Percentiles rank a stretch among this genome's conserved stretches.
Evolutionary conservation across 2,797 vertebrate species (phyloP).

Genomic region (Rhinella marina): DNA sequence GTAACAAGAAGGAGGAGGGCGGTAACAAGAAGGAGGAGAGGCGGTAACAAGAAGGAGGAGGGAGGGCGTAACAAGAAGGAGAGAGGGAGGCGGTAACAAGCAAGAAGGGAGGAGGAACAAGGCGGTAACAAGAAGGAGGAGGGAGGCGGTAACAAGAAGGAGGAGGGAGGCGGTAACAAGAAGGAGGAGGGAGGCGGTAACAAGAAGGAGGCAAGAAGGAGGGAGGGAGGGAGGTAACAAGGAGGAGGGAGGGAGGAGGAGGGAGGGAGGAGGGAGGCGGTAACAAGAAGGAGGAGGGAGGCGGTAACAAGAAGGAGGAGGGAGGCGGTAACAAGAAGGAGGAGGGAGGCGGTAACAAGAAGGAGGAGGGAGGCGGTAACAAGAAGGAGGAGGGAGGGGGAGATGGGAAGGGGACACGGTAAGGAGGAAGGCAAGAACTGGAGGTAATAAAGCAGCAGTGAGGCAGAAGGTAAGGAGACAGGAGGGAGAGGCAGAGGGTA

Average conservation of each 20-base stretch:
- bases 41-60: too few relatives aligned
- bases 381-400: too few relatives aligned
- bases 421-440: too few relatives aligned
- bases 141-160: constrained; percentile 67
- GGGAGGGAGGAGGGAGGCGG: neutral
- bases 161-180: too few relatives aligned
- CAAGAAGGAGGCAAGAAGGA: too few relatives aligned
- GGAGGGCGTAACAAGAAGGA: accelerated
- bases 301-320: neutral
- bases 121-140: neutral
- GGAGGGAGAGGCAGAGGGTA: neutral
- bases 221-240: too few relatives aligned
- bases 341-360: neutral
- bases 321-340: accelerated
- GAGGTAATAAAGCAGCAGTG: too few relatives aligned
- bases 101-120: constrained; percentile 71
- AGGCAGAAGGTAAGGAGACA: neutral
- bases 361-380: neutral
- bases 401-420: neutral
- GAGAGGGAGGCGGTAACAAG: neutral
- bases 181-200: accelerated
- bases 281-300: too few relatives aligned
- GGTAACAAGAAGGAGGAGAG: too few relatives aligned
- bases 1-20: too few relatives aligned
- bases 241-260: too few relatives aligned